Base-by-base conservation (phyloP, 1,140 invertebrate species). In the Drosophila equinoxialis region DNA sequence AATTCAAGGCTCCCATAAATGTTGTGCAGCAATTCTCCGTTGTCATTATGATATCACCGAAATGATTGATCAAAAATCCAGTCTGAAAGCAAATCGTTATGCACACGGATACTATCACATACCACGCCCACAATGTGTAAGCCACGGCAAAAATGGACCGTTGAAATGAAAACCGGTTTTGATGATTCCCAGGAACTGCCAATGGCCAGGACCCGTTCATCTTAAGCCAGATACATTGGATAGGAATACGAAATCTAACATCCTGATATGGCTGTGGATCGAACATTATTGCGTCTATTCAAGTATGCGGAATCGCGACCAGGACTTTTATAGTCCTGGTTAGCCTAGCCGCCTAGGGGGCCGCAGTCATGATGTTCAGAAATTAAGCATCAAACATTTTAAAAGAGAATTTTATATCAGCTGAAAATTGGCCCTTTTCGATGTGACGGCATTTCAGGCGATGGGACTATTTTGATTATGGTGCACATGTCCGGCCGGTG, bases 21-120 rank as follows among this genome's bases (percentile, higher is more conserved):
- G 91, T 92, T 2, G 91, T 90, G 54, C 91, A 92, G 51, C 91
- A 91, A 65, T 90, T 92, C 62, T 92, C 91, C 10, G 91, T 91
- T 0, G 81, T 85, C 66, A 86, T 87, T 41, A 90, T 79, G 23
- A 92, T 92, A 73, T 92, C 81, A 8, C 77, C 79, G 8, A 91
- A 65, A 26, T 89, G 62, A n/a, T 66, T 74, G 0, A 82, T 13
- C 41, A 92, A 58, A 71, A 90, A 91, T 4, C 77, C 73, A 0
- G 81, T 81, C 60, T 91, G 91, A 65, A 77, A 92, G 23, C 65
- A 72, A 7, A 92, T 91, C 8, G 91, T 92, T 48, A 92, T 71
- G 17, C 81, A 79, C 42, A 92, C 91, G 13, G 79, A 83, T 4
- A 48, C 30, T 8, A 92, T 80, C 0, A 92, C 77, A 74, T 90